Evolutionary conservation across 2,888 invertebrate species (phyloP).

Genomic region (Pammene fasciana): DNA sequence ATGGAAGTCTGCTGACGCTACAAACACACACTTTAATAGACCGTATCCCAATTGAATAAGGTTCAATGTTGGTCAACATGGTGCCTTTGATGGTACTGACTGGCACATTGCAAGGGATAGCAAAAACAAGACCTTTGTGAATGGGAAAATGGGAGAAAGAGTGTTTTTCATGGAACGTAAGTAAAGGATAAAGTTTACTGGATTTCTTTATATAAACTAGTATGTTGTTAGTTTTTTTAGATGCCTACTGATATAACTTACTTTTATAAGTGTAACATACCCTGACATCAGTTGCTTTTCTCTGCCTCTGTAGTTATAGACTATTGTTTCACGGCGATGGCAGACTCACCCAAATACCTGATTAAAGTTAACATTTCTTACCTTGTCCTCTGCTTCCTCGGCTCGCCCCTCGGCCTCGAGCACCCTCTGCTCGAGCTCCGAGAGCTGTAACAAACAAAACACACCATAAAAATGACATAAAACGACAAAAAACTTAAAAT

Average conservation of each 20-base stretch:
- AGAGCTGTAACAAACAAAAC: conserved; percentile 88
- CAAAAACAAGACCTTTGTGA: conserved; percentile 32
- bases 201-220: neutral
- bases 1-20: conserved; percentile 62
- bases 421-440: conserved; percentile 96
- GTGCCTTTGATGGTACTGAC: conserved; percentile 52
- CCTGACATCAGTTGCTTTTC: too few relatives aligned
- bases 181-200: neutral
- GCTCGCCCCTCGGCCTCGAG: conserved; percentile 96
- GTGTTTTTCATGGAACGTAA: neutral
- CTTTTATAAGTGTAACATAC: neutral
- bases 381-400: conserved; percentile 97
- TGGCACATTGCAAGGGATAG: conserved; percentile 52
- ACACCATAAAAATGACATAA: conserved; percentile 1
- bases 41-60: neutral
- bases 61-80: neutral
- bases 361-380: conserved; percentile 68
- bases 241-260: neutral
- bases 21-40: neutral
- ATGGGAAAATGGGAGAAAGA: conserved; percentile 2
- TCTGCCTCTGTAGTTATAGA: too few relatives aligned
- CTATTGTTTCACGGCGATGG: too few relatives aligned
- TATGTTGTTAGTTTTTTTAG: neutral
- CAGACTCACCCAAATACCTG: too few relatives aligned
- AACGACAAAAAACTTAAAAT: neutral